Conservation (phyloP, 2,797 vertebrate species). For the Geotrypetes seraphini region DNA sequence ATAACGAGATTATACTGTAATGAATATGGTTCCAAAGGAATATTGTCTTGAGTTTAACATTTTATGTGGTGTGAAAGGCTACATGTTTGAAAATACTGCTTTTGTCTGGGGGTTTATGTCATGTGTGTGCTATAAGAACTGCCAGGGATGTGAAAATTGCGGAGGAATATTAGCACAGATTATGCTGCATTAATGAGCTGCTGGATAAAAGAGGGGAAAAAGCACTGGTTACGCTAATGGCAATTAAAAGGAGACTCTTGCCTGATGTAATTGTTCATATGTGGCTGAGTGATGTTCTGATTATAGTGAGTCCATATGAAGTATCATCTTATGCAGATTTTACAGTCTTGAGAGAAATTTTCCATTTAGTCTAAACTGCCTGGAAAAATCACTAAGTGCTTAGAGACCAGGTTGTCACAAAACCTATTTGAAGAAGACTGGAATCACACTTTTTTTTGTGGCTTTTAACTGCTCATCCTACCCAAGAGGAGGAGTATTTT, state of each 20-base stretch:
- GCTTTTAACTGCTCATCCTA: constrained; percentile 17
- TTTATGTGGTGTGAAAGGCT: constrained; percentile 18
- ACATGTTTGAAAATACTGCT: not conserved
- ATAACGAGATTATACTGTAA: constrained; percentile 32
- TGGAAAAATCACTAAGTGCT: constrained; percentile 31
- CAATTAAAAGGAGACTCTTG: constrained; percentile 8
- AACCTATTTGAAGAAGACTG: constrained; percentile 26
- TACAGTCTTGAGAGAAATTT: constrained; percentile 26
- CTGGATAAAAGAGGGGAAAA: constrained; percentile 18
- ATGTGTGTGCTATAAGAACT: constrained; percentile 28
- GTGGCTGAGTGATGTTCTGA: constrained; percentile 4
- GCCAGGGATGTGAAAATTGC: constrained; percentile 5
- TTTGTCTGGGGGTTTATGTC: constrained; percentile 9
- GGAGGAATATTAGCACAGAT: constrained; percentile 22
- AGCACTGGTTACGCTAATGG: constrained; percentile 20
- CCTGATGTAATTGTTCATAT: constrained; percentile 10
- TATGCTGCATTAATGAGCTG: too few species aligned
- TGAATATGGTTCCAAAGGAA: constrained; percentile 17
- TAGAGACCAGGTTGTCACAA: constrained; percentile 18
- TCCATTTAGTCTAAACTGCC: constrained; percentile 21
- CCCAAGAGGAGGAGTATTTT: constrained; percentile 24
- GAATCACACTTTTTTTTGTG: constrained; percentile 14
- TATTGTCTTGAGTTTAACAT: constrained; percentile 6
- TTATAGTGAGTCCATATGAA: constrained; percentile 21
- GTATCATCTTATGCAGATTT: constrained; percentile 22